Evolutionary conservation across 2,797 vertebrate genomes (phyloP), one percentile per base, ranked within the genome.

Genomic region (Hephaestus fuliginosus): DNA sequence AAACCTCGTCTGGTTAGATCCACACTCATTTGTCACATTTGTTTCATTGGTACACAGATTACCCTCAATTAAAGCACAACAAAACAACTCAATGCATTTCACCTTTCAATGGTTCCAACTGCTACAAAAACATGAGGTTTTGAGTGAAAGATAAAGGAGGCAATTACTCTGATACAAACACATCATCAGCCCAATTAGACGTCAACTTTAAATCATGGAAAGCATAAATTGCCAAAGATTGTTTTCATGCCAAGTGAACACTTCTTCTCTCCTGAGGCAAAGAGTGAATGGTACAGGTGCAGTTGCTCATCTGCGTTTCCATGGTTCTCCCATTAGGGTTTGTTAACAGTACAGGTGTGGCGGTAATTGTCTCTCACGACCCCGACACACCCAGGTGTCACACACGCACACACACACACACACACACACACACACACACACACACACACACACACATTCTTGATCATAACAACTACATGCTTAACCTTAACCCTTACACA

Each of bases 261-360:
- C 78, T 83, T 48, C 44, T 78, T 74, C 41, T 91, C 86, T 86
- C 84, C 60, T 1, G 81, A 89, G 85, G 76, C 69, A 55, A 74
- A 43, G 22, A 64, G 66, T 57, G 72, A 89, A 74, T 68, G 33
- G 72, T 84, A 90, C 93, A 95, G 93, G 92, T 94, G 93, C 91
- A 78, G 76, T 64, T 55, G 78, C 85, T 92, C 89, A 80, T 91
- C 90, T 93, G 86, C 51, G 81, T 94, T 92, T 94, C 92, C 91
- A 91, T 81, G 79, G 86, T 41, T 78, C 83, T 89, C 88, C 92
- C 92, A 95, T 95, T 95, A 94, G 91, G 70, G 83, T 91, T 93
- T 80, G 91, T 94, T 94, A 95, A 87, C 84, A 79, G 87, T 92
- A 90, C 94, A 95, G 92, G 91, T 95, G 95, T 91, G 87, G 53